These are phyloP conservation scores for Drosophila tripunctata DNA, from an alignment of 2,888 invertebrate species.

Conservation along the genomic window DNA sequence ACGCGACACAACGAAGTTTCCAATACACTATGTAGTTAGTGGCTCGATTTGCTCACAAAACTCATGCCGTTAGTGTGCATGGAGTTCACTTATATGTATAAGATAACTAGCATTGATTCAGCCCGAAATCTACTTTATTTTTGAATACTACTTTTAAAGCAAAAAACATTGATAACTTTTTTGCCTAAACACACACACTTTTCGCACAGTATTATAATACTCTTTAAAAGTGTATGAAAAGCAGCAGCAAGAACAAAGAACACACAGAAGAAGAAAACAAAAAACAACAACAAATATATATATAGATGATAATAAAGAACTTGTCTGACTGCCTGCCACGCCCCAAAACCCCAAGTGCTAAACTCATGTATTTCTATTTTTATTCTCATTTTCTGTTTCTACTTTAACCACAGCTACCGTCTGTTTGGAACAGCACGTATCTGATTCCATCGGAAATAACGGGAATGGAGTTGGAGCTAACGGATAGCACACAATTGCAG, in stretches of 20 bases:
- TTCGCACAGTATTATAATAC: background rate
- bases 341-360: slow-evolving; percentile 1
- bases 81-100: no score
- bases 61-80: no score
- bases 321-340: slow-evolving; percentile 1
- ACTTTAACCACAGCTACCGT: slow-evolving; percentile 60
- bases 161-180: no score
- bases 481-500: slow-evolving; percentile 64
- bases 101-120: no score
- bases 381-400: background rate
- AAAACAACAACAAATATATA: no score
- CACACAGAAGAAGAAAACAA: background rate
- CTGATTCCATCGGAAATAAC: slow-evolving; percentile 70
- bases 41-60: no score
- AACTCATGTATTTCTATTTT: background rate
- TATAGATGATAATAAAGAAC: background rate
- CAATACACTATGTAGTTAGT: no score
- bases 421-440: slow-evolving; percentile 72
- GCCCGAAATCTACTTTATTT: no score
- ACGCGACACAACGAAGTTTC: background rate
- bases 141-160: no score
- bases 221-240: background rate
- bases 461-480: slow-evolving; percentile 72
- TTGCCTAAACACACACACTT: background rate
- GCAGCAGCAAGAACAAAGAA: no score